These are phyloP conservation scores for Seriola aureovittata DNA, from an alignment of 2,113 vertebrate species.

Conservation along the genomic window DNA sequence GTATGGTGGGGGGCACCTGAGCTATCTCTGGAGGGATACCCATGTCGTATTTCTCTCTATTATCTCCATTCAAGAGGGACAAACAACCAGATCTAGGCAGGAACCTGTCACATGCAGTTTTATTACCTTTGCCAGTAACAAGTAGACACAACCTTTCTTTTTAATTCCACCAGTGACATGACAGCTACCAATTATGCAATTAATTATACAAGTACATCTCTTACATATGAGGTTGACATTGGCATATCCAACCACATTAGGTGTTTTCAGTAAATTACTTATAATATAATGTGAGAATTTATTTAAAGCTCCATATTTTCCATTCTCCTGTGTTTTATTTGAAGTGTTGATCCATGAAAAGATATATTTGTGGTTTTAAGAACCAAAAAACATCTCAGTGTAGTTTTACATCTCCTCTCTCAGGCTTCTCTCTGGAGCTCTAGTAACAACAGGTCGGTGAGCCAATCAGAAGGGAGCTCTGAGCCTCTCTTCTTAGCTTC, in stretches of 20 bases:
- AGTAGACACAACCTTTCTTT: not conserved
- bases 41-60: conserved; percentile 26
- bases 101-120: not conserved
- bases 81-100: not conserved
- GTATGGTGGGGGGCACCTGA: conserved; percentile 23
- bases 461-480: no score
- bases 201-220: not conserved
- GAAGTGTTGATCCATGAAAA: no score
- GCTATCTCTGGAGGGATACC: conserved; percentile 58
- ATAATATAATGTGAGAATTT: no score
- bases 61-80: not conserved
- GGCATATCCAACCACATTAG: not conserved
- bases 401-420: no score
- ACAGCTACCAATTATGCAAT: conserved; percentile 8
- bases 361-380: no score
- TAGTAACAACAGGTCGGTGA: no score
- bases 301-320: no score
- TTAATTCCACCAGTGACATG: not conserved
- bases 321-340: no score
- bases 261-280: not conserved
- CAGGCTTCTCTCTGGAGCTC: no score
- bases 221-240: not conserved
- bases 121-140: not conserved
- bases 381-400: no score
- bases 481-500: no score